phyloP scores from a whole-genome alignment of 2,888 invertebrate genomes.

The Melinaea marsaeus region DNA sequence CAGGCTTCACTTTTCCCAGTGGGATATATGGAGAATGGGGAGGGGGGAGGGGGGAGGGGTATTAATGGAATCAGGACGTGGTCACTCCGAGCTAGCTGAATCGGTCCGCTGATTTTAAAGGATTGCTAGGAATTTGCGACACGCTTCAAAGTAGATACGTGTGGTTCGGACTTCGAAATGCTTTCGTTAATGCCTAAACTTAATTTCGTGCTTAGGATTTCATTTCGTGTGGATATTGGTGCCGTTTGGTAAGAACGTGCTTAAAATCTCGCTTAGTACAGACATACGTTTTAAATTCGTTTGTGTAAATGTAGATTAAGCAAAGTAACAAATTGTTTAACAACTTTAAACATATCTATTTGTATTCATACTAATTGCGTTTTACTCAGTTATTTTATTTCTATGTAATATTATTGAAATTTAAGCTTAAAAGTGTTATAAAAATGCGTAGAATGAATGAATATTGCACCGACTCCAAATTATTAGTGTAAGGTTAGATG shows the following conservation, averaged over 20 bases:
- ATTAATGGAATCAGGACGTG: slow-evolving; percentile 63
- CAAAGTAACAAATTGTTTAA: too few species aligned
- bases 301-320: not conserved
- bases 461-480: too few species aligned
- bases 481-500: too few species aligned
- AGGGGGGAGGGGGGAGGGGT: slow-evolving; percentile 36
- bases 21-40: slow-evolving; percentile 18
- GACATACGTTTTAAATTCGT: not conserved
- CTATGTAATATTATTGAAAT: too few species aligned
- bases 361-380: too few species aligned
- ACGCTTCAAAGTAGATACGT: slow-evolving; percentile 47
- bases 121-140: slow-evolving; percentile 55
- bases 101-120: slow-evolving; percentile 60
- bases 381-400: too few species aligned
- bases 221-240: slow-evolving; percentile 18
- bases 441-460: too few species aligned
- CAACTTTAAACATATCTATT: too few species aligned
- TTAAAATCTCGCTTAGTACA: slow-evolving; percentile 20
- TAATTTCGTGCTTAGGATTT: slow-evolving; percentile 28
- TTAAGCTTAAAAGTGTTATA: too few species aligned
- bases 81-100: slow-evolving; percentile 50
- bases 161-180: slow-evolving; percentile 41
- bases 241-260: slow-evolving; percentile 5
- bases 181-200: slow-evolving; percentile 30
- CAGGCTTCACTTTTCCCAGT: slow-evolving; percentile 26